Base-by-base conservation (phyloP, 2,888 invertebrate genomes). In the Hydrotaea cyrtoneurina region DNA sequence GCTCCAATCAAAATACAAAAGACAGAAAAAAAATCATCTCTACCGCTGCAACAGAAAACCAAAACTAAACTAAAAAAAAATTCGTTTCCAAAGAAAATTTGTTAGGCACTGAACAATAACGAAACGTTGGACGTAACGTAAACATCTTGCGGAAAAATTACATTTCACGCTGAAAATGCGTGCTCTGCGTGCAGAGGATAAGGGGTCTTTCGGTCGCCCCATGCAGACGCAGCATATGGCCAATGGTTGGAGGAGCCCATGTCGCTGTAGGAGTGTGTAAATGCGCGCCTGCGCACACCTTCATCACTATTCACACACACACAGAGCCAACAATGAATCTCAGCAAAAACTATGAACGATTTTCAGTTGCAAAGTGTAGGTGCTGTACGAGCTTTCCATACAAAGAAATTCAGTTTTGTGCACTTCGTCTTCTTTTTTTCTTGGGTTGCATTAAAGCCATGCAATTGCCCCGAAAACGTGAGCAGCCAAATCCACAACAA, bases 81-180 rank as follows among this genome's bases (percentile, higher is more conserved):
- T n/a, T 11, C 2, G 17, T 74, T 85, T 85, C 55, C 62, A 74
- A 53, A 55, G 79, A 85, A 82, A 81, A 80, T 76, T 69, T 62
- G 53, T 64, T 74, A 55, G 39, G 39, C 46, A 36, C 43, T 31
- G 23, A 15, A 59, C 43, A 55, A 66, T n/a, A 17, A 69, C 43
- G 55, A 36, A 55, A 72, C 31, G 21, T 4, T 8, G 23, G 26
- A 36, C n/a, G 10, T 7, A 62, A 31, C 31, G 23, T 64, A 39
- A 66, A 69, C 8, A 46, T 71, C 31, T 69, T 50, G 89, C 88
- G 89, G 89, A 89, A 90, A 91, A 91, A 91, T 90, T 90, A 89
- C 89, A 90, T 91, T 91, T 90, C 91, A 91, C 91, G 91, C 90
- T 91, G 88, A 89, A 91, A 91, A 91, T 91, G 91, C 91, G 91